A percentile compares a stretch with the other conserved stretches of the same genome.
These are phyloP conservation scores for Thaumatotibia leucotreta DNA, from an alignment of 1,140 invertebrate species.

Conservation along the genomic window DNA sequence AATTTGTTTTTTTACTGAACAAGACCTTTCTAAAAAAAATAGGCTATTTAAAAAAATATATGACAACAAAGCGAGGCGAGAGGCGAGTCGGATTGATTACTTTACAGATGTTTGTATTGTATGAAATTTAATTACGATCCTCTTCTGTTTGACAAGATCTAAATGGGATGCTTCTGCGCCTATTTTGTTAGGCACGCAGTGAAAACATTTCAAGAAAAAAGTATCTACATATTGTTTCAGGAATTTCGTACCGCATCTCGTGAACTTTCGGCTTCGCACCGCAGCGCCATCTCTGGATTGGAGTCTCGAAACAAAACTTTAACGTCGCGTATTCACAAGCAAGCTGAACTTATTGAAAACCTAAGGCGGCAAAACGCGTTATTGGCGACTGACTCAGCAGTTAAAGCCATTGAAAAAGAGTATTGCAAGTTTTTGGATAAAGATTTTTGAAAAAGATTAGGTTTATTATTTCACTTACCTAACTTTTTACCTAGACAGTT, in stretches of 20 bases:
- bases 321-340: constrained; percentile 31
- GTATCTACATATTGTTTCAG: constrained; percentile 27
- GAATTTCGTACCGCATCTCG: constrained; percentile 48
- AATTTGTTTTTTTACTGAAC: no score
- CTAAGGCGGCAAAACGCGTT: constrained; percentile 47
- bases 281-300: constrained; percentile 37
- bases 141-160: no score
- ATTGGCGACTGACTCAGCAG: constrained; percentile 31
- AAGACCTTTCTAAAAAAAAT: no score
- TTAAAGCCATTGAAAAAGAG: constrained; percentile 38
- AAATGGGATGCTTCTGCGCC: no score
- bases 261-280: constrained; percentile 37
- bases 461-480: background rate
- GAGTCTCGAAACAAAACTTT: constrained; percentile 34
- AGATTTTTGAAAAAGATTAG: constrained; percentile 26
- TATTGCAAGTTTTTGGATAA: constrained; percentile 43
- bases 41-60: no score
- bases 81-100: no score
- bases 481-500: no score
- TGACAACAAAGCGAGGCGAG: no score
- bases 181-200: no score
- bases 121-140: no score
- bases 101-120: no score
- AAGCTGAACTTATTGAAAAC: constrained; percentile 46
- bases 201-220: background rate